Evolutionary conservation across 2,113 vertebrate species (phyloP).

Genomic region (Oxyura jamaicensis): DNA sequence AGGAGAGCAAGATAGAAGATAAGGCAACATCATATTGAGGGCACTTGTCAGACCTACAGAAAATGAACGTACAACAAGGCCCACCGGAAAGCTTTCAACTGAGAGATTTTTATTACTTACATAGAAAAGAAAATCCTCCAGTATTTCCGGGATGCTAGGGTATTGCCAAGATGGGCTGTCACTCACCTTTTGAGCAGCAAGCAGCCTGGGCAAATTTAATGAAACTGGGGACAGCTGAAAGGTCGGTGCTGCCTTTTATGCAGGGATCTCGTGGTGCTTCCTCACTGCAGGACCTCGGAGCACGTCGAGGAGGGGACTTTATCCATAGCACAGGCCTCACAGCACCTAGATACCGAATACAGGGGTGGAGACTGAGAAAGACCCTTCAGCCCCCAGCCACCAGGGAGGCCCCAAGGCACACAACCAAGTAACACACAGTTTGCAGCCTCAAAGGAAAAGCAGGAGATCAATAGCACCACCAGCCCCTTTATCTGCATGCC

Average conservation of each 20-base stretch:
- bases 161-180: background rate
- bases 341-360: background rate
- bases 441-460: background rate
- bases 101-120: background rate
- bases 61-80: background rate
- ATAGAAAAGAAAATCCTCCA: background rate
- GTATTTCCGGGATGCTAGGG: background rate
- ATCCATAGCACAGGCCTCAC: background rate
- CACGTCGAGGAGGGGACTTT: rapidly evolving
- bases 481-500: background rate
- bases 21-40: background rate
- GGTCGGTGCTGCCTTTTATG: background rate
- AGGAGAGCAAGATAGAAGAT: background rate
- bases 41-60: background rate
- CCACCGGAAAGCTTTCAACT: background rate
- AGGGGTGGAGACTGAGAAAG: background rate
- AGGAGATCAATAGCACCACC: background rate
- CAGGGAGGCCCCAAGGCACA: background rate
- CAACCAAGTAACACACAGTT: background rate
- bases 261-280: background rate
- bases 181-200: background rate
- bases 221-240: background rate
- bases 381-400: background rate
- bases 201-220: background rate
- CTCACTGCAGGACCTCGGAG: background rate